A percentile compares a stretch with the other conserved stretches of the same genome.
phyloP scores from a whole-genome alignment of 1,140 invertebrate species.

The Octopus bimaculoides region DNA sequence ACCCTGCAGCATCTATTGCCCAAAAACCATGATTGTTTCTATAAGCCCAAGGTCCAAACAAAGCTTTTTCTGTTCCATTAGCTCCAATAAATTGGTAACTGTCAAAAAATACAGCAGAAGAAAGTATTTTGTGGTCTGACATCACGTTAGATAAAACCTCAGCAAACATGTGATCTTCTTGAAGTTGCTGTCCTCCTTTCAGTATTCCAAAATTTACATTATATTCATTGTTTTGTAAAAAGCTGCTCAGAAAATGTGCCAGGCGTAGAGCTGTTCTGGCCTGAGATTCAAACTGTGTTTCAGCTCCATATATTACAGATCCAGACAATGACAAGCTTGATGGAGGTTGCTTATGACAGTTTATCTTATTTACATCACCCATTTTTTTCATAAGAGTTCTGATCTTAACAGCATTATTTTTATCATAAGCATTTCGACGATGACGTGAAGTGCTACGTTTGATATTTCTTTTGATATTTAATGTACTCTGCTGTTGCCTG shows the following conservation, averaged over 20 bases:
- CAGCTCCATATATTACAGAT: conserved; percentile 80
- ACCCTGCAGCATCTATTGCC: conserved; percentile 35
- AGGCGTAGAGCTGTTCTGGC: conserved; percentile 34
- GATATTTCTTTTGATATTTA: too few relatives aligned
- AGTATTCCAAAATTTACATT: conserved; percentile 39
- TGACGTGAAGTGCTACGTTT: too few relatives aligned
- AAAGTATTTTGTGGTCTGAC: conserved; percentile 81
- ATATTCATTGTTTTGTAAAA: conserved; percentile 32
- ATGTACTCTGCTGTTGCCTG: too few relatives aligned
- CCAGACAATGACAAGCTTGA: conserved; percentile 49
- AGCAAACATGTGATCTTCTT: conserved; percentile 46
- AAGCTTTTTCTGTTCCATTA: conserved; percentile 26
- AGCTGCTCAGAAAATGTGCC: conserved; percentile 39
- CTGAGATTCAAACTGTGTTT: conserved; percentile 85
- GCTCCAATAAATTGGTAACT: conserved; percentile 87
- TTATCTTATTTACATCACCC: too few relatives aligned
- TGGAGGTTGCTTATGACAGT: too few relatives aligned
- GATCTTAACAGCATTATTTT: too few relatives aligned
- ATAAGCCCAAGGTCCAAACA: conserved; percentile 41
- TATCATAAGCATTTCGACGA: too few relatives aligned
- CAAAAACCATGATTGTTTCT: conserved; percentile 24
- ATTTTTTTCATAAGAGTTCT: too few relatives aligned
- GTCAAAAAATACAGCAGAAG: conserved; percentile 91
- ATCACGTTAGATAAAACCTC: conserved; percentile 81
- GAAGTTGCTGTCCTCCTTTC: conserved; percentile 35